Conservation (phyloP, 2,113 vertebrate species). For the Tupaia tana region DNA sequence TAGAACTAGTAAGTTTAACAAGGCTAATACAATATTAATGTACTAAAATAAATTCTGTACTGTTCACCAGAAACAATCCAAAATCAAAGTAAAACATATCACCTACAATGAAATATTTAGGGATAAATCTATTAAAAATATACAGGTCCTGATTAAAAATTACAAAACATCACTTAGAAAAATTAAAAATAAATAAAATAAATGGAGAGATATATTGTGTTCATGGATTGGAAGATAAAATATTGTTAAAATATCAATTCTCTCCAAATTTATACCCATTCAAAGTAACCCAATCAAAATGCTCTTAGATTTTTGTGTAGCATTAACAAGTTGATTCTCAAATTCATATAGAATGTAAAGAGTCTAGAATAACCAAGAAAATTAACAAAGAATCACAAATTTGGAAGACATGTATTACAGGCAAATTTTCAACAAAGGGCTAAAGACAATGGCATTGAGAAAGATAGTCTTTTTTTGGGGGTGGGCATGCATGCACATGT, state of each 20-base stretch:
- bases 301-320: neutral
- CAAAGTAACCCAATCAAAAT: neutral
- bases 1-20: neutral
- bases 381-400: neutral
- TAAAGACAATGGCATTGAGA: neutral
- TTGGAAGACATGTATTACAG: fast-evolving
- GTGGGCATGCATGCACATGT: too few species aligned
- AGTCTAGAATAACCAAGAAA: too few species aligned
- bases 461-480: too few species aligned
- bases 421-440: neutral
- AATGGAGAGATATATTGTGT: neutral
- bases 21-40: neutral
- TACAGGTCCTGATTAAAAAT: neutral
- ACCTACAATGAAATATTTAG: neutral
- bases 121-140: neutral
- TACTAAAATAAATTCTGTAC: neutral
- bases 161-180: neutral
- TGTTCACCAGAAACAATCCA: neutral
- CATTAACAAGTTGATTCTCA: neutral
- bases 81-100: neutral
- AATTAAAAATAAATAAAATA: neutral
- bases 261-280: neutral
- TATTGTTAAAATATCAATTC: neutral
- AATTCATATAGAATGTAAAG: neutral
- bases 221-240: neutral